A percentile compares a stretch with the other conserved stretches of the same genome.
These are phyloP conservation scores for Ursus arctos DNA, from an alignment of 2,113 vertebrate genomes.

Conservation along the genomic window DNA sequence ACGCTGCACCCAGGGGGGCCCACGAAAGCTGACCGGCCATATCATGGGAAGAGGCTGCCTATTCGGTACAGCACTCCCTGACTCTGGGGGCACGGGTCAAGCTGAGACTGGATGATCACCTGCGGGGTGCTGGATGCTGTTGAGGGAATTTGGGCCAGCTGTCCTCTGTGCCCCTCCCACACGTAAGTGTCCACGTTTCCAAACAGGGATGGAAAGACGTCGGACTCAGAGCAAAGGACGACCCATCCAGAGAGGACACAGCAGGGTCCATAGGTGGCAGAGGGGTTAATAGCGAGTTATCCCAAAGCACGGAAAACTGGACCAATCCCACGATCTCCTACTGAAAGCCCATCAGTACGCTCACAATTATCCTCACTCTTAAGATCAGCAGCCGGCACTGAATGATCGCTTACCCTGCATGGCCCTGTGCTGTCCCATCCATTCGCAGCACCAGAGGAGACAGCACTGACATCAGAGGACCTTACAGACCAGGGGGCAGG, in stretches of 20 bases:
- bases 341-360: not conserved
- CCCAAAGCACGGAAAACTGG: not conserved
- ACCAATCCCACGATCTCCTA: not conserved
- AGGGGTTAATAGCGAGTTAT: not conserved
- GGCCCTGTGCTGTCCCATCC: not conserved
- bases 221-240: not conserved
- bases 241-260: not conserved
- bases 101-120: not conserved
- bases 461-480: not conserved
- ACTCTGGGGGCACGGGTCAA: not conserved
- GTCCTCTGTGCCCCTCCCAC: not conserved
- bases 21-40: not conserved
- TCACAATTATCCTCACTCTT: not conserved
- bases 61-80: not conserved
- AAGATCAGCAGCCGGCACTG: too few relatives aligned
- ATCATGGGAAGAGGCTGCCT: not conserved
- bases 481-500: not conserved
- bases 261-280: not conserved
- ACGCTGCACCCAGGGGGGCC: too few relatives aligned
- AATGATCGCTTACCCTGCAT: rapidly evolving
- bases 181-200: not conserved
- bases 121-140: not conserved
- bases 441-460: not conserved
- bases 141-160: not conserved
- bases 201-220: not conserved